Evolutionary conservation across 2,797 vertebrate species (phyloP).

Genomic region (Crypturellus tataupa): DNA sequence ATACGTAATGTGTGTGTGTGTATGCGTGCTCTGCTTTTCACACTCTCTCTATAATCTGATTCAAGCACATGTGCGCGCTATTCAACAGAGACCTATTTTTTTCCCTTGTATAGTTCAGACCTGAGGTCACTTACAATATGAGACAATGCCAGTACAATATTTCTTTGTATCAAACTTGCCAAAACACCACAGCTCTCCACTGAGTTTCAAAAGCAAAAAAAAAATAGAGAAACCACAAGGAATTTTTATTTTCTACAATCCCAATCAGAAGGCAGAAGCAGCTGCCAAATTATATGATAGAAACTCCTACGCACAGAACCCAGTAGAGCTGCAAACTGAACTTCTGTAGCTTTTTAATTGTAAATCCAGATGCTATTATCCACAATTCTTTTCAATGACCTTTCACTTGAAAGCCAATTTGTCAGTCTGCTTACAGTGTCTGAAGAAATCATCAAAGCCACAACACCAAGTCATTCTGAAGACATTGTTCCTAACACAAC

Average conservation of each 20-base stretch:
- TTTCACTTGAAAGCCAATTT: conserved; percentile 83
- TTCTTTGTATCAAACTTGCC: conserved; percentile 66
- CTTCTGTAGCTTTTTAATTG: conserved; percentile 75
- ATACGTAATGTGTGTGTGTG: not conserved
- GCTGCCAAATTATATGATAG: conserved; percentile 73
- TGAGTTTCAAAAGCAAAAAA: conserved; percentile 9
- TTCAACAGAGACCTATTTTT: conserved; percentile 69
- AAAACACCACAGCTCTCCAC: conserved; percentile 57
- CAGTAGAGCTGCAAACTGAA: conserved; percentile 69
- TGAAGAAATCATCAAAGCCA: conserved; percentile 82
- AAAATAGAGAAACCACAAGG: conserved; percentile 69
- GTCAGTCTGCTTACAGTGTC: conserved; percentile 79
- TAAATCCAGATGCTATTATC: conserved; percentile 82
- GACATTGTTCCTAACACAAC: conserved; percentile 20
- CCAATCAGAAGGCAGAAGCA: conserved; percentile 59
- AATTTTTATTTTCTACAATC: conserved; percentile 81
- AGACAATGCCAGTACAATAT: conserved; percentile 61
- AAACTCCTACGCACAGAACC: conserved; percentile 69
- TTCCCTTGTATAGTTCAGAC: conserved; percentile 38
- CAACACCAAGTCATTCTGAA: conserved; percentile 54
- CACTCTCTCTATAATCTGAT: conserved; percentile 48
- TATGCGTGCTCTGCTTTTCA: conserved; percentile 35
- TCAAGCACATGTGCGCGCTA: conserved; percentile 53
- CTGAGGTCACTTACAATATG: conserved; percentile 69
- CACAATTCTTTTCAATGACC: conserved; percentile 73